These are phyloP conservation scores for Zaprionus ornatus DNA, from an alignment of 1,140 invertebrate genomes.

Conservation along the genomic window DNA sequence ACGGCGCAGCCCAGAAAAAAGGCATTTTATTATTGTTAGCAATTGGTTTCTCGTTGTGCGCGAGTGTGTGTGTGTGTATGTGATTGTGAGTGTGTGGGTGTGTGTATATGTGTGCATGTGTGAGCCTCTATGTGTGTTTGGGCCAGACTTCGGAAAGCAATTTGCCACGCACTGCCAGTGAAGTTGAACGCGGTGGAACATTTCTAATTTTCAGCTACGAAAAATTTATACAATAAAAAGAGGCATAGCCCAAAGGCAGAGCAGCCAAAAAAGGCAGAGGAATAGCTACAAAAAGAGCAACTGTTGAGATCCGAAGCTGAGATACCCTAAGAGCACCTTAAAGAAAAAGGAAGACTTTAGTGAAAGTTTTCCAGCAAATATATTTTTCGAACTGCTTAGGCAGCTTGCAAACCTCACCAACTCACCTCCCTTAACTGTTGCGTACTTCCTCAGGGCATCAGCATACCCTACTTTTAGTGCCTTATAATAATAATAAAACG, in stretches of 20 bases:
- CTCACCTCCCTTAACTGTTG: background rate
- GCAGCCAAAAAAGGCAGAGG: slow-evolving; percentile 16
- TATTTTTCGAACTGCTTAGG: background rate
- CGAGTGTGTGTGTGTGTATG: slow-evolving; percentile 22
- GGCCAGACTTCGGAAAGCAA: slow-evolving; percentile 77
- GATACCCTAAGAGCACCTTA: background rate
- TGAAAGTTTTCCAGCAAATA: too few species aligned
- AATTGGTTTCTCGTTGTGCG: slow-evolving; percentile 52
- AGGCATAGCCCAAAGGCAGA: slow-evolving; percentile 43
- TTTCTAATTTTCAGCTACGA: slow-evolving; percentile 82
- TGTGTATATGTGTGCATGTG: slow-evolving; percentile 32
- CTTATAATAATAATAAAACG: slow-evolving; percentile 17
- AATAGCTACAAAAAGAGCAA: slow-evolving; percentile 15
- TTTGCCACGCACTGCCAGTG: slow-evolving; percentile 81
- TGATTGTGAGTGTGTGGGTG: slow-evolving; percentile 2
- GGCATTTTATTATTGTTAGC: slow-evolving; percentile 75
- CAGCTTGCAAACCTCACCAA: background rate
- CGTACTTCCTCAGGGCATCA: background rate
- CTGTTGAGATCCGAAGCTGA: background rate
- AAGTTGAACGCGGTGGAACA: slow-evolving; percentile 79
- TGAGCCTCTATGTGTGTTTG: slow-evolving; percentile 13
- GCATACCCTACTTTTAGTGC: background rate
- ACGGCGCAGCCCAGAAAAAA: slow-evolving; percentile 48
- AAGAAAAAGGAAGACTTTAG: background rate
- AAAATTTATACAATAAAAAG: slow-evolving; percentile 78